These are phyloP conservation scores for Antechinus flavipes DNA, from an alignment of 2,113 vertebrate genomes.

Conservation along the genomic window DNA sequence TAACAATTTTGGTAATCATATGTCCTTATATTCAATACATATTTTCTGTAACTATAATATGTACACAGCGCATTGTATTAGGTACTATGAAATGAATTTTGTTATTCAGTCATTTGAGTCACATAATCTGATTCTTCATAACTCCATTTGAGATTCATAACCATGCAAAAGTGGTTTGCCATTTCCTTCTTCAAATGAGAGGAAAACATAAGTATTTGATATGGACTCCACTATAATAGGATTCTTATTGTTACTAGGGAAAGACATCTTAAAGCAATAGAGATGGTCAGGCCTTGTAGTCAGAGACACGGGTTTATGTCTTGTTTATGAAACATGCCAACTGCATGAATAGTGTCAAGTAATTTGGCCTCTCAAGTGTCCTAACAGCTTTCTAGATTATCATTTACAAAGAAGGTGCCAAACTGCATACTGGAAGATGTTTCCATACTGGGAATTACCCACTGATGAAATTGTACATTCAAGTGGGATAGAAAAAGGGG, in stretches of 20 bases:
- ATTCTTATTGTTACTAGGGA: neutral
- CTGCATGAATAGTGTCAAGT: neutral
- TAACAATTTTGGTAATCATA: conserved; percentile 10
- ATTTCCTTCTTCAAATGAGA: neutral
- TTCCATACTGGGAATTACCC: neutral
- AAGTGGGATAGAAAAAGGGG: neutral
- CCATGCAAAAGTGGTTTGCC: too few species aligned
- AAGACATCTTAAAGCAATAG: neutral
- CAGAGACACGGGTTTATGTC: neutral
- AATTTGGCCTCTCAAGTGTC: neutral
- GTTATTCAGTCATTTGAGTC: too few species aligned
- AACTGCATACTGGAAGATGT: neutral
- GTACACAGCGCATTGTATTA: neutral
- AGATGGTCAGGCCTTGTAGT: neutral
- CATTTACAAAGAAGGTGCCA: neutral
- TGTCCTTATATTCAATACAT: neutral
- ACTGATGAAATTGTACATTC: neutral
- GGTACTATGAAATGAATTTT: neutral
- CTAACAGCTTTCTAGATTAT: neutral
- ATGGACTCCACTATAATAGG: neutral
- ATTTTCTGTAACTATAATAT: neutral
- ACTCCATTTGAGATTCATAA: too few species aligned
- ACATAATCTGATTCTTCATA: too few species aligned
- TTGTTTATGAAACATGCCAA: neutral
- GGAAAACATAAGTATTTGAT: neutral